Evolutionary conservation across 2,113 vertebrate genomes (phyloP), one percentile per base, ranked within the genome.

Genomic region (Brachypteracias leptosomus): DNA sequence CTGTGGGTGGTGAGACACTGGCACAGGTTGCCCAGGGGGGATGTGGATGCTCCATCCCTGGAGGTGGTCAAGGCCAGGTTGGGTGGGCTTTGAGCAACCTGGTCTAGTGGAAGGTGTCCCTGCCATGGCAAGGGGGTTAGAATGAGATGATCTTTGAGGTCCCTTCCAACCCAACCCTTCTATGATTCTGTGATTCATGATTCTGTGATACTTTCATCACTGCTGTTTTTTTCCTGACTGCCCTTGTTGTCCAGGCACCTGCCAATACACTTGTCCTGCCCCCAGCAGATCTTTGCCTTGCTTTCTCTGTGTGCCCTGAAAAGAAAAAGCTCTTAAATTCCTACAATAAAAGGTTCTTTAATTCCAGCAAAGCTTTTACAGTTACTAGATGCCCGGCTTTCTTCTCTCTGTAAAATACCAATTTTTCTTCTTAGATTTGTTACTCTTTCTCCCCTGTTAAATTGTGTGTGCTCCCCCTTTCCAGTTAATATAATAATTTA

Each of bases 401-500:
- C 78, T 93, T 49, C 63, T 93, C 47, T 70, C 75, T 55, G 79
- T 36, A 95, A 91, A 95, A 94, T 7, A 90, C 28, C 1, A 1
- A 52, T 95, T 94, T 94, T 65, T 94, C 72, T 82, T 89, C 85
- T 91, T 73, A 81, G 92, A 96, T 96, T 93, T 97, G 95, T 96
- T 95, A 54, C 91, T 89, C 52, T 95, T 94, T 91, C 85, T 96
- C 76, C 51, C 29, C 85, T 96, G 95, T 49, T 96, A 96, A 96
- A 95, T 94, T 62, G 78, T 59, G 49, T 95, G 85, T 89, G 88
- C 61, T 92, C 47, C 94, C 95, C 75, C 57, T 96, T 94, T 90
- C 87, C 92, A 95, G 94, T 95, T 96, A 97, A 95, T 96, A n/a
- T 87, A 88, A 97, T 96, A 94, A 97, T 97, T 94, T 87, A n/a